Evolutionary conservation across 2,797 vertebrate species (phyloP), one percentile per base, ranked within the genome.

Genomic region (Coilia nasus): DNA sequence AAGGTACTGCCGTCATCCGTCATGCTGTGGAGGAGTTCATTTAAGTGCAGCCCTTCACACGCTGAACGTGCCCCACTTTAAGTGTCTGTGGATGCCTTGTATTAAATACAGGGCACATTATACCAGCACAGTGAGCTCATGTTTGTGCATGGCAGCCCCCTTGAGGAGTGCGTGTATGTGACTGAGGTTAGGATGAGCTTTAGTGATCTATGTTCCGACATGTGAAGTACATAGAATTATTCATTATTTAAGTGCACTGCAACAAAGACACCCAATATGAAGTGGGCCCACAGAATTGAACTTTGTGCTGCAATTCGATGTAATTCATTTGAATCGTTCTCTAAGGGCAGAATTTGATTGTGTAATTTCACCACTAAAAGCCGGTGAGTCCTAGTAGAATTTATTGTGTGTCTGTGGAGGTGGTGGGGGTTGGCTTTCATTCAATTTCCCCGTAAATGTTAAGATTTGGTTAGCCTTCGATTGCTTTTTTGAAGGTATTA

Each of bases 401-500:
- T 67, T 9, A 12, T 71, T 41, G 67, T 19, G 31, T 75, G 31
- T 75, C 28, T 41, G 31, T 75, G 31, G 31, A 41, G 31, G 67
- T 11, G 67, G 67, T 17, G 50, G 50, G 50, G 50, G 50, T 54
- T 54, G 31, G 28, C 44, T 28, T 71, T 71, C 71, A 44, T 78
- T 78, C 21, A 78, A 78, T 78, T 78, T 78, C 71, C 71, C 35
- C 19, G 15, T 41, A 78, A 78, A 19, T 44, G 35, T 78, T 78
- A 44, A 78, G 71, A 78, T 78, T 78, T 78, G 15, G 71, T 71
- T 71, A 71, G 62, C 5, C 21, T 78, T 78, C 21, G 17, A 78
- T 78, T 78, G 31, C 31, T 78, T 78, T 78, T 78, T 19, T 78
- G 31, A 78, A 19, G 31, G 2, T 9, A 44, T 78, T 78, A 41